Conservation (phyloP, 2,113 vertebrate genomes). For the Pristiophorus japonicus region DNA sequence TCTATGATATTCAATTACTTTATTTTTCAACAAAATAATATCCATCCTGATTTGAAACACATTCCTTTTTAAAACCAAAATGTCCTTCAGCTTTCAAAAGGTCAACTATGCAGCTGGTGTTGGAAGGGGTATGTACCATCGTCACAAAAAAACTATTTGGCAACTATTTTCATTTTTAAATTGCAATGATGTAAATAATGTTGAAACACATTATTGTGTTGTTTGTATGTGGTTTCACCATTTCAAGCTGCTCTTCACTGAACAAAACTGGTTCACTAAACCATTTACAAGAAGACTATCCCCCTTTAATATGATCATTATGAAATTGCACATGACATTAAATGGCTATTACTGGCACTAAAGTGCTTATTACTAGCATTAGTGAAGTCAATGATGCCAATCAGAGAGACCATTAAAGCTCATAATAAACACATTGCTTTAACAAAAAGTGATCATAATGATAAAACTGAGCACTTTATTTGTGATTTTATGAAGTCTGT, state of each 20-base stretch:
- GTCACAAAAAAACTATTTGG: background rate
- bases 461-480: background rate
- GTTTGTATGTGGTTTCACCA: background rate
- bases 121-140: background rate
- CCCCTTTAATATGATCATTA: background rate
- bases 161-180: background rate
- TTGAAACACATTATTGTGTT: background rate
- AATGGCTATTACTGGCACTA: background rate
- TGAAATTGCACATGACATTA: background rate
- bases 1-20: background rate
- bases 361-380: background rate
- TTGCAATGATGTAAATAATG: background rate
- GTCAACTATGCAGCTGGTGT: background rate
- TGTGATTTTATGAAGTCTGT: background rate
- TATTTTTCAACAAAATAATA: background rate
- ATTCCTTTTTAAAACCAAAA: background rate
- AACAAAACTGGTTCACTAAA: background rate
- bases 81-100: background rate
- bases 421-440: background rate
- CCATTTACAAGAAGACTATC: background rate
- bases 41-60: background rate
- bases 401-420: background rate
- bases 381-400: background rate
- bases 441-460: background rate
- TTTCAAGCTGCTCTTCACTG: background rate